phyloP scores from a whole-genome alignment of 2,888 invertebrate species.

The Suillia variegata region DNA sequence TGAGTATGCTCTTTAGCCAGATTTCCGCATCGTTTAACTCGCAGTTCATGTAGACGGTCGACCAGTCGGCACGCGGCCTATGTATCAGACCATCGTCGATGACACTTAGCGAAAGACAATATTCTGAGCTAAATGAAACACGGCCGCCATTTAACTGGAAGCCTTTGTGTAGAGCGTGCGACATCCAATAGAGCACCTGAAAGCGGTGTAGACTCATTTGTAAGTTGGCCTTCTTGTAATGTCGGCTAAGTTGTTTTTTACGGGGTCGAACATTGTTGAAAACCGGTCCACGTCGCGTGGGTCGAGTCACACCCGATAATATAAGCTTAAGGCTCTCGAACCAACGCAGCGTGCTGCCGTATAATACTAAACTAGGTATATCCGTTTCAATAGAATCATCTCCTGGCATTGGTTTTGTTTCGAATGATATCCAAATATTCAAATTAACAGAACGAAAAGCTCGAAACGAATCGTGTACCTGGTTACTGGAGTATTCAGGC shows the following conservation, averaged over 20 bases:
- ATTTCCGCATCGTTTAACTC: constrained; percentile 91
- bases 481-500: constrained; percentile 96
- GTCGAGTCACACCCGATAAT: constrained; percentile 90
- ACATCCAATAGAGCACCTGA: constrained; percentile 90
- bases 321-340: constrained; percentile 94
- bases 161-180: constrained; percentile 92
- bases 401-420: constrained; percentile 71
- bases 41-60: constrained; percentile 90
- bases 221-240: constrained; percentile 85
- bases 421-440: constrained; percentile 77
- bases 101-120: constrained; percentile 73
- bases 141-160: constrained; percentile 83
- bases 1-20: constrained; percentile 83
- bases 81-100: constrained; percentile 83
- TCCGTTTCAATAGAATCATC: constrained; percentile 64
- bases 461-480: constrained; percentile 93
- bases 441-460: constrained; percentile 90
- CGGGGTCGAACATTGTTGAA: constrained; percentile 84
- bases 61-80: constrained; percentile 87
- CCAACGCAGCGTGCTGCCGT: constrained; percentile 93
- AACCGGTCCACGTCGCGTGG: constrained; percentile 87
- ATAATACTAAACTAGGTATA: constrained; percentile 79
- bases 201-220: constrained; percentile 86
- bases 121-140: constrained; percentile 81
- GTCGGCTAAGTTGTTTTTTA: constrained; percentile 90